Conservation (phyloP, 2,113 vertebrate species). For the Mustela lutreola region DNA sequence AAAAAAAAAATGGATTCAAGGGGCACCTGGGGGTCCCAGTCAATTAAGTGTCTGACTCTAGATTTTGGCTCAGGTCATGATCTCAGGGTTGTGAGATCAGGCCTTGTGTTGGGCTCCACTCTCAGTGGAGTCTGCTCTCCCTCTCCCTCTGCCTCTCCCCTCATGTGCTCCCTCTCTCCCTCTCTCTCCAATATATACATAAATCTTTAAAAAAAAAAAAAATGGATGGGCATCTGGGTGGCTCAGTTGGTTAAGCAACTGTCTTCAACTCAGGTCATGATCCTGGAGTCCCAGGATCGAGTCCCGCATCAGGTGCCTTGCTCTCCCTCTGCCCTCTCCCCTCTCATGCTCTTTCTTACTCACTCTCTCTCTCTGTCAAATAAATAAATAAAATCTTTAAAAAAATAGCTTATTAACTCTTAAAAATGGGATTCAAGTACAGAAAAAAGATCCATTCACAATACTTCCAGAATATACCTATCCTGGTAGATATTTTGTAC, state of each 20-base stretch:
- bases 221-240: background rate
- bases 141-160: background rate
- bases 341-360: background rate
- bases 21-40: background rate
- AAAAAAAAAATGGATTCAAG: background rate
- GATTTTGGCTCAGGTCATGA: background rate
- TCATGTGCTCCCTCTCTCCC: background rate
- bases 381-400: background rate
- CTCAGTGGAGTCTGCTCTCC: background rate
- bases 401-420: background rate
- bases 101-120: background rate
- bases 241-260: no score
- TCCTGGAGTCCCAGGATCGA: no score
- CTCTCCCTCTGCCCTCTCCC: background rate
- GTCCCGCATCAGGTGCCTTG: background rate
- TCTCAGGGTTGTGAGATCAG: background rate
- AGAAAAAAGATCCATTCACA: background rate
- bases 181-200: background rate
- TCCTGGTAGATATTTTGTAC: background rate
- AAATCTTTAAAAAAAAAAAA: background rate
- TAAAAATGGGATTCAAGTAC: slow-evolving; percentile 2
- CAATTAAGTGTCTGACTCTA: background rate
- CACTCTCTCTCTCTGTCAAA: background rate
- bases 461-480: background rate
- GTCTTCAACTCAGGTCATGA: no score